Conservation (phyloP, 2,888 invertebrate species). For the Drosophila melanosoma region DNA sequence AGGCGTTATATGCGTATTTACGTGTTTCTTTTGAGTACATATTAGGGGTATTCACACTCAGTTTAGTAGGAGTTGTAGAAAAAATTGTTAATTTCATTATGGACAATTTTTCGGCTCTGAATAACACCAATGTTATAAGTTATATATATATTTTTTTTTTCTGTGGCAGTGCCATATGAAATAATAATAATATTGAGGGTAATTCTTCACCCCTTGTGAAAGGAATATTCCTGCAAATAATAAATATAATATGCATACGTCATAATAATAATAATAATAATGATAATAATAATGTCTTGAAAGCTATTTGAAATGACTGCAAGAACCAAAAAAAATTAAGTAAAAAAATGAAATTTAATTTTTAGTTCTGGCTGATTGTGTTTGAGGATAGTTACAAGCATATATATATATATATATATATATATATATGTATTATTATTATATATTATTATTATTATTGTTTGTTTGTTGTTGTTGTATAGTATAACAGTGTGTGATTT, state of each 20-base stretch:
- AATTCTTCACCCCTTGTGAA: constrained; percentile 47
- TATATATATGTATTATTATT: constrained; percentile 25
- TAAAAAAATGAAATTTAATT: constrained; percentile 19
- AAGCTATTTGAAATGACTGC: constrained; percentile 62
- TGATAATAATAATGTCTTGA: constrained; percentile 43
- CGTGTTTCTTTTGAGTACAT: neutral
- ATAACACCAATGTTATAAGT: constrained; percentile 3
- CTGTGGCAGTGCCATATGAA: constrained; percentile 55
- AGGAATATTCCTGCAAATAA: constrained; percentile 36
- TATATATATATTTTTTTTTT: constrained; percentile 3
- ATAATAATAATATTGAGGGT: constrained; percentile 26
- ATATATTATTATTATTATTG: constrained; percentile 30
- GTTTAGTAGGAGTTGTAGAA: neutral
- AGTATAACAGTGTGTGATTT: constrained; percentile 68
- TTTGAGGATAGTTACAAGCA: constrained; percentile 24
- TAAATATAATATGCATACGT: constrained; percentile 29
- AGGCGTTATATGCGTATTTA: constrained; percentile 7
- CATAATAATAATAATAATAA: constrained; percentile 37
- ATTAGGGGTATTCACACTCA: constrained; percentile 13
- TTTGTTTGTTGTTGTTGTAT: constrained; percentile 49
- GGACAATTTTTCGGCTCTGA: neutral
- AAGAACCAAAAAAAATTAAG: constrained; percentile 32
- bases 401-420: constrained; percentile 6
- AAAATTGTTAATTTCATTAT: neutral
- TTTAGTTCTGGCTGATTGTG: constrained; percentile 20